Percentiles rank a stretch among this genome's conserved stretches.
phyloP scores from a whole-genome alignment of 2,888 invertebrate species.

The Apamea anceps region DNA sequence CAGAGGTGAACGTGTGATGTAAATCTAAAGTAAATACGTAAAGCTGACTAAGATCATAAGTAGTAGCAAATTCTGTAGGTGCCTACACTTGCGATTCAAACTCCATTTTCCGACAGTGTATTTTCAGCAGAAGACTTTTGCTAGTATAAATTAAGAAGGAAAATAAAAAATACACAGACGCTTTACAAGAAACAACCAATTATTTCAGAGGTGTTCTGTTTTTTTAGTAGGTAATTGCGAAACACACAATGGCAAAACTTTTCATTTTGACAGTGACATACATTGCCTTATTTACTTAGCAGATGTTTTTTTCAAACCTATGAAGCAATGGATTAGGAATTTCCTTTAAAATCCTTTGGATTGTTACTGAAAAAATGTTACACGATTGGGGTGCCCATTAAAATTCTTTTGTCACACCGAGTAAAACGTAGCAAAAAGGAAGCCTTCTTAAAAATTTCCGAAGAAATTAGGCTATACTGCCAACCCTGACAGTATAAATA shows the following conservation, averaged over 20 bases:
- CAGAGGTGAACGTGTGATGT: too few species aligned
- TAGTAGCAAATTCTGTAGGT: not conserved
- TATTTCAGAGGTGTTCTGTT: not conserved
- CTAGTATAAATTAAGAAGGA: not conserved
- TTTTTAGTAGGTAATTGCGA: not conserved
- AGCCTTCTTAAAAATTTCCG: not conserved
- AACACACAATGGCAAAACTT: not conserved
- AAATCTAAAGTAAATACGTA: not conserved
- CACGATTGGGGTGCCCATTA: not conserved
- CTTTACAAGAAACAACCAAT: not conserved
- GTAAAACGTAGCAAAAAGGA: not conserved
- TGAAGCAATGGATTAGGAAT: not conserved
- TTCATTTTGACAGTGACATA: not conserved
- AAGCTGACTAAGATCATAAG: not conserved
- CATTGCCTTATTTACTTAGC: too few species aligned
- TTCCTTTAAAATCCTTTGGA: not conserved
- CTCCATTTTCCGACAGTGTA: not conserved
- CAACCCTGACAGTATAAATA: slow-evolving; percentile 30
- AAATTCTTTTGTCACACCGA: not conserved
- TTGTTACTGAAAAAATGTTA: not conserved
- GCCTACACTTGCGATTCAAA: not conserved
- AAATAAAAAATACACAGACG: not conserved
- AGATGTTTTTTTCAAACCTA: too few species aligned
- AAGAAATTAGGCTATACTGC: not conserved
- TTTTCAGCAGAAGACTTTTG: not conserved